A percentile compares a stretch with the other conserved stretches of the same genome.
Evolutionary conservation across 2,113 vertebrate species (phyloP).

Genomic region (Shinisaurus crocodilurus): DNA sequence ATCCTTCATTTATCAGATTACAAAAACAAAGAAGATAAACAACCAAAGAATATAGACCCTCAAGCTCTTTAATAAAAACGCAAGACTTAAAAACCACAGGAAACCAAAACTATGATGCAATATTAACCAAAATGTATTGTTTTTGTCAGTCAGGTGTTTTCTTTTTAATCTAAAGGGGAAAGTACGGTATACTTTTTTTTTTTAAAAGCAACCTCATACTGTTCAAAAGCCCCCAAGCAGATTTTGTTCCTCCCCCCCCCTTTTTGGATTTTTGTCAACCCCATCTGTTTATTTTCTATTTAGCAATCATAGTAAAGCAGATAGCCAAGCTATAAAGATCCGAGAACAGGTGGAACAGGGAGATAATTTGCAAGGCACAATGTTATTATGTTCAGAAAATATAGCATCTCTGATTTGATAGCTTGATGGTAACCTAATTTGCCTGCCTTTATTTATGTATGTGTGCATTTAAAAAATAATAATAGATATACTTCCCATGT

Average conservation of each 20-base stretch:
- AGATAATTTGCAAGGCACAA: constrained; percentile 58
- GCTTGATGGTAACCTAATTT: constrained; percentile 43
- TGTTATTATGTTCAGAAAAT: constrained; percentile 39
- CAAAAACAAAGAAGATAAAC: constrained; percentile 27
- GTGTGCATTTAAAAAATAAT: constrained; percentile 8
- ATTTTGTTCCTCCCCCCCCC: constrained; percentile 58
- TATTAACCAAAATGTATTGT: background rate
- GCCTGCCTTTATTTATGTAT: constrained; percentile 36
- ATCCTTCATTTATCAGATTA: constrained; percentile 59
- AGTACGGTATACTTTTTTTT: constrained; percentile 27
- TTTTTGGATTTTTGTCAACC: constrained; percentile 67
- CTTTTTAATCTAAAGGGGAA: constrained; percentile 42
- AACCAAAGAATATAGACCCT: background rate
- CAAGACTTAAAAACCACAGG: constrained; percentile 23
- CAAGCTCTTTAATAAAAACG: background rate
- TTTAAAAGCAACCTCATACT: constrained; percentile 37
- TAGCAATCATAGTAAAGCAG: constrained; percentile 57
- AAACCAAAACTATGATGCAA: background rate
- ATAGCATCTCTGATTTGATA: constrained; percentile 22
- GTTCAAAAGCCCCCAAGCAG: constrained; percentile 56
- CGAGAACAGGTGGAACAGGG: constrained; percentile 67
- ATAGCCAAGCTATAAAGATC: constrained; percentile 52
- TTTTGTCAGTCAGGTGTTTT: constrained; percentile 38
- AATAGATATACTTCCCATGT: background rate
- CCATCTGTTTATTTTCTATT: constrained; percentile 74